phyloP scores from a whole-genome alignment of 2,797 vertebrate species.

The Eulemur albifrons region DNA sequence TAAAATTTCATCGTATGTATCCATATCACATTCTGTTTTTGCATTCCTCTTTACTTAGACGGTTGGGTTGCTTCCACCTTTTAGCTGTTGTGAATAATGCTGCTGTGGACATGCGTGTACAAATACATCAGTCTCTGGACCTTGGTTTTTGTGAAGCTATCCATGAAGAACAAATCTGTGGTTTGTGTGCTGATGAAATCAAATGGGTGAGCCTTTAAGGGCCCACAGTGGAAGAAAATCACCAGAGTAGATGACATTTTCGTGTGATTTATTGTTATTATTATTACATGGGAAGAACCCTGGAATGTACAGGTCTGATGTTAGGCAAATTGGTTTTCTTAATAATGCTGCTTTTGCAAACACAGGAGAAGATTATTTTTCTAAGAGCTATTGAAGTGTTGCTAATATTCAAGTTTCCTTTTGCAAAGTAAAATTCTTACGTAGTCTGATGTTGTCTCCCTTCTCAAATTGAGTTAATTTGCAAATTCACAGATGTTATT shows the following conservation, averaged over 20 bases:
- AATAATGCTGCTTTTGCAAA: slow-evolving; percentile 9
- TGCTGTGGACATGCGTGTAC: not conserved
- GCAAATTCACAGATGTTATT: slow-evolving; percentile 14
- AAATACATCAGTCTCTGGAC: not conserved
- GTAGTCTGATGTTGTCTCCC: slow-evolving; percentile 4
- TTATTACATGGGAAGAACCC: not conserved
- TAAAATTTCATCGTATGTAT: not conserved
- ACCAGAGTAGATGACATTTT: not conserved
- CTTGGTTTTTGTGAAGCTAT: not conserved
- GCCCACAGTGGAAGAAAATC: not conserved
- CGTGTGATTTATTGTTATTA: not conserved
- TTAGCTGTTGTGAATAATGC: not conserved
- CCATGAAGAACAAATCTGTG: slow-evolving; percentile 1
- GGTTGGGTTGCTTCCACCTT: not conserved
- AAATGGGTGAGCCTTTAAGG: not conserved
- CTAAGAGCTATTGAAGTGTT: not conserved
- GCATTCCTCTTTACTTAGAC: not conserved
- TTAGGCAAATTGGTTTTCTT: not conserved
- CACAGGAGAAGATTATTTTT: not conserved
- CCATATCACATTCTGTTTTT: not conserved
- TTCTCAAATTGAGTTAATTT: slow-evolving; percentile 35
- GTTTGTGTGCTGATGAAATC: not conserved
- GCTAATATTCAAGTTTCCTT: slow-evolving; percentile 20
- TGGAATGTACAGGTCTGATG: not conserved
- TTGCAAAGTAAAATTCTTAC: not conserved